Evolutionary conservation across 2,113 vertebrate species (phyloP), one percentile per base, ranked within the genome.

Genomic region (Grallaria varia): DNA sequence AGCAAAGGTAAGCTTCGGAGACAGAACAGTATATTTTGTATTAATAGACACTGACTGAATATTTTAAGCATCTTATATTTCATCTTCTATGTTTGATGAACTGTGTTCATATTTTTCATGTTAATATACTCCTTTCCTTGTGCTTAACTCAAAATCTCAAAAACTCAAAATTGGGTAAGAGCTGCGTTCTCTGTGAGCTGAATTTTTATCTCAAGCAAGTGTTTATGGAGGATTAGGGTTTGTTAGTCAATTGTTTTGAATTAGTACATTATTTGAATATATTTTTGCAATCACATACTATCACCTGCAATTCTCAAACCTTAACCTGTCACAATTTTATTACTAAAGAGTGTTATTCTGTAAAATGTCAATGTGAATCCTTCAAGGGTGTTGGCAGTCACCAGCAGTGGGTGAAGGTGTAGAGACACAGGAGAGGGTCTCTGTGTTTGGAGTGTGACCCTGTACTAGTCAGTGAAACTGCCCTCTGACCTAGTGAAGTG

Each of bases 401-500:
- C 24, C 30, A 6, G 16, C 35, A 88, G 31, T 35, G 42, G 8
- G 21, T 58, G 42, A 64, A 58, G 14, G 7, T 33, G 9, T 50
- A 17, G 67, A 73, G 11, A 73, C 8, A 31, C 25, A 33, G 17
- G 21, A 58, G 21, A 27, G 4, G 2, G 0, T 23, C 56, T 80
- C 8, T 50, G 4, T 49, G 16, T 79, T 69, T 64, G 22, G 10
- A 27, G 6, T 33, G 37, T 23, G 31, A 28, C 31, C 31, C 31
- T 17, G 10, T 39, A 9, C 28, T 45, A 59, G 39, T 24, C 23
- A 24, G 19, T n/a, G 28, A 53, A 82, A 30, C 10, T 0, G 0
- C 19, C 10, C 28, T 75, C 12, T 3, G 10, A 25, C 8, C 16
- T 19, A 52, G 33, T 39, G 28, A 20, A n/a, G 7, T 13, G 53